A percentile compares a stretch with the other conserved stretches of the same genome.
Conservation (phyloP, 2,113 vertebrate species). For the Ctenomys sociabilis region DNA sequence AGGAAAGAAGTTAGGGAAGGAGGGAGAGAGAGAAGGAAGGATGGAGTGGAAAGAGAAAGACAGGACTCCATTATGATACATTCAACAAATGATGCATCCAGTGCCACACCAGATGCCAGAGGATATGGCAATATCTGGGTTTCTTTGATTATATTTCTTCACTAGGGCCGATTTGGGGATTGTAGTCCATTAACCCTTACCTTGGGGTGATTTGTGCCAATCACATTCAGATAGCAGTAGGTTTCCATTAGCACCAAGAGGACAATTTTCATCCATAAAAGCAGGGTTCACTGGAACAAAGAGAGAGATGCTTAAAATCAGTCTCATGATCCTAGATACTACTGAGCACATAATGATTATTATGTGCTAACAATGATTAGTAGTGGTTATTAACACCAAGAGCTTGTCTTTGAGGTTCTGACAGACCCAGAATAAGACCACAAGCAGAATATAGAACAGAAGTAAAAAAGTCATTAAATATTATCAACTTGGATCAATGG, state of each 20-base stretch:
- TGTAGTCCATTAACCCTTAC: slow-evolving; percentile 72
- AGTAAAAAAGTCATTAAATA: not conserved
- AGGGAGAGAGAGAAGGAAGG: no score
- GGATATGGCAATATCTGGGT: not conserved
- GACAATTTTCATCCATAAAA: slow-evolving; percentile 71
- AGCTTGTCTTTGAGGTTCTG: not conserved
- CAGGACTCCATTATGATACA: not conserved
- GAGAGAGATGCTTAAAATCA: not conserved
- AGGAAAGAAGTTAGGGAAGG: no score
- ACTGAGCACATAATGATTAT: not conserved
- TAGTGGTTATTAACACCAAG: not conserved
- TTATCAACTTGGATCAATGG: not conserved
- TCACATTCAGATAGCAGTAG: not conserved
- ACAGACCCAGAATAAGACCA: not conserved
- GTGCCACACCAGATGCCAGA: not conserved
- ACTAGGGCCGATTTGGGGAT: not conserved
- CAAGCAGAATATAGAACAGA: not conserved
- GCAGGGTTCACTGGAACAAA: slow-evolving; percentile 81
- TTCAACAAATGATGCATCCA: not conserved
- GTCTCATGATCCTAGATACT: not conserved
- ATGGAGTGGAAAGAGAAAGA: not conserved
- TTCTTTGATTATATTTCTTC: not conserved
- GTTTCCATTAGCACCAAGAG: not conserved
- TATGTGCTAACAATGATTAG: no score
- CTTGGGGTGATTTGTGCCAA: slow-evolving; percentile 72